Evolutionary conservation across 2,797 vertebrate species (phyloP).

Genomic region (Neosilurus hyrtlii): DNA sequence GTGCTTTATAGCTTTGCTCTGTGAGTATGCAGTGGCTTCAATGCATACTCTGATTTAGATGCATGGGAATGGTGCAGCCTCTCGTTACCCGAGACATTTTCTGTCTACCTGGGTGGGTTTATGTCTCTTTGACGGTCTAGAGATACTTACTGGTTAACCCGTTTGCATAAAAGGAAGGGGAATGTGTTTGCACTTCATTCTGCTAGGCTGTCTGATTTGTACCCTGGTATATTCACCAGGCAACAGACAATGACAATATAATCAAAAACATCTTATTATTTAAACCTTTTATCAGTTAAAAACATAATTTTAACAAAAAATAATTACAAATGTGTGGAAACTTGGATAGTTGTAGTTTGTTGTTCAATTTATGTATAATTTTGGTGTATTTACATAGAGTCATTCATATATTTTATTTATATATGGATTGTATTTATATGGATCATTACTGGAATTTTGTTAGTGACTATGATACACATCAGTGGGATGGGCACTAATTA

Average conservation of each 20-base stretch:
- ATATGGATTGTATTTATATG: background rate
- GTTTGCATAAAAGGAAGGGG: conserved; percentile 37
- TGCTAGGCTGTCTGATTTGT: conserved; percentile 1
- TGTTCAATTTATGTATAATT: background rate
- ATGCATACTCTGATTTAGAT: conserved; percentile 54
- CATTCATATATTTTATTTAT: too few relatives aligned
- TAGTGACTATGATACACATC: background rate
- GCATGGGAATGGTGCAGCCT: conserved; percentile 54
- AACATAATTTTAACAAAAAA: background rate
- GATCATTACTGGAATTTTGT: background rate
- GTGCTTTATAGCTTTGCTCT: conserved; percentile 46
- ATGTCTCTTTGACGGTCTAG: conserved; percentile 24
- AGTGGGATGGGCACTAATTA: background rate
- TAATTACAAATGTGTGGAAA: background rate
- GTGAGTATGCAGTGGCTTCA: conserved; percentile 27
- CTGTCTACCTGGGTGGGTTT: conserved; percentile 42
- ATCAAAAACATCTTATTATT: background rate
- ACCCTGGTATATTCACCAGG: background rate
- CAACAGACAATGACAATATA: background rate
- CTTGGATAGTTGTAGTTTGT: background rate
- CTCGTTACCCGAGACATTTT: conserved; percentile 34
- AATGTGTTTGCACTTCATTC: conserved; percentile 11
- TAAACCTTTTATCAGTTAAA: background rate
- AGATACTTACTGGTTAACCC: conserved; percentile 25
- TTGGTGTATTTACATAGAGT: background rate